Base-by-base conservation (phyloP, 2,888 invertebrate species). In the Thereva unica region DNA sequence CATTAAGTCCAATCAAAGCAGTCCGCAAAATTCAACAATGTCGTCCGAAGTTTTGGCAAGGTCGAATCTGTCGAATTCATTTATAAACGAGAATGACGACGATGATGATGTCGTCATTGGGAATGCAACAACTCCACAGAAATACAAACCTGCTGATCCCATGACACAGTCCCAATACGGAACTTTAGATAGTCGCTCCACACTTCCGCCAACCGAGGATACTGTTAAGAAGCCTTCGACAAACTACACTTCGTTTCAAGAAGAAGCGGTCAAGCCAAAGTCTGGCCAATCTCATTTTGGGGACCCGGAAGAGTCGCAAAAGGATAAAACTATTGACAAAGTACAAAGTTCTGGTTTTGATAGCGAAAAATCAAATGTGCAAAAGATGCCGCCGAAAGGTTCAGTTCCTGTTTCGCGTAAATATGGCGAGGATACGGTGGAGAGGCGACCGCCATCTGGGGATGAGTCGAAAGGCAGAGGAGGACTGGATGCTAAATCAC, bases 51-150 rank as follows among this genome's bases (percentile, higher is more conserved):
- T 66, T 7, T 49, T 50, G 49, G 59, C n/a, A 34, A 66, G 64
- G 52, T 44, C 54, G 23, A 23, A 23, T 41, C 52, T 49, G 44
- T 53, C 45, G 35, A 53, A 56, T 10, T 53, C 45, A 1, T 42
- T 38, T 6, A 40, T 64, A 67, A 61, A 65, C 63, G 57, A 73
- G 66, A 74, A 77, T 63, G 80, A 79, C 44, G 80, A 80, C 67
- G 81, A 80, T 42, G 80, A 80, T 71, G 81, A 81, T 70, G 80
- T 80, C 38, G 72, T 80, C 64, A 77, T 80, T 74, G 81, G 65
- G 5, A 45, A 34, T 67, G 78, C 80, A 4, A 73, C 77, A 9
- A 80, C 80, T 4, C 80, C 81, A 12, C 68, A 76, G 7, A 70
- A 68, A 61, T 35, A 12, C 4, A 66, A 65, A 40, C 55, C 68